A percentile compares a stretch with the other conserved stretches of the same genome.
These are phyloP conservation scores for Butastur rufipennis DNA, from an alignment of 2,113 vertebrate species.

Conservation along the genomic window DNA sequence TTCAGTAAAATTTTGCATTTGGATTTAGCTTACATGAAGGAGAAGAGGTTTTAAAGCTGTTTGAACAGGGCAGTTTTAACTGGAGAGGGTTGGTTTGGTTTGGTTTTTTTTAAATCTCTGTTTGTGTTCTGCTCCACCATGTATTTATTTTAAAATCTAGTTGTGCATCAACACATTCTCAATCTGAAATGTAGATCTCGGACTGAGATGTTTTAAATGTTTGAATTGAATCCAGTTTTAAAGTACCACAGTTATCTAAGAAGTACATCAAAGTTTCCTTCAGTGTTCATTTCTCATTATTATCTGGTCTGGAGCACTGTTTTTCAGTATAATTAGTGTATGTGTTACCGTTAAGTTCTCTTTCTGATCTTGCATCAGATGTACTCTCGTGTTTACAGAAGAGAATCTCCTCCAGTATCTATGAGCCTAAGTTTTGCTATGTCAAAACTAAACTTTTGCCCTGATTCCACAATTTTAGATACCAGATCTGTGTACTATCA, in stretches of 20 bases:
- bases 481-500: background rate
- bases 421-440: background rate
- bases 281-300: conserved; percentile 51
- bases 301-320: conserved; percentile 36
- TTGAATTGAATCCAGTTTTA: conserved; percentile 44
- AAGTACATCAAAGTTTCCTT: conserved; percentile 52
- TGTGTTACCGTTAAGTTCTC: background rate
- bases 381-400: background rate
- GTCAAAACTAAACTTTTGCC: background rate
- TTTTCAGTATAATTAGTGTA: background rate
- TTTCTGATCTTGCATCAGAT: conserved; percentile 23
- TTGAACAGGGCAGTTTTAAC: background rate
- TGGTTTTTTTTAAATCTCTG: background rate
- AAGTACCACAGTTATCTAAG: conserved; percentile 56
- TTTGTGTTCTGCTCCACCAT: conserved; percentile 1
- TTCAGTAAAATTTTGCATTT: background rate
- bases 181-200: conserved; percentile 41
- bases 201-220: conserved; percentile 28
- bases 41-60: background rate
- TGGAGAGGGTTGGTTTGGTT: background rate
- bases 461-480: background rate
- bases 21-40: background rate
- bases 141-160: conserved; percentile 53
- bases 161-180: conserved; percentile 45
- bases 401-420: background rate